These are phyloP conservation scores for Protonibea diacanthus DNA, from an alignment of 2,797 vertebrate genomes.

Conservation along the genomic window DNA sequence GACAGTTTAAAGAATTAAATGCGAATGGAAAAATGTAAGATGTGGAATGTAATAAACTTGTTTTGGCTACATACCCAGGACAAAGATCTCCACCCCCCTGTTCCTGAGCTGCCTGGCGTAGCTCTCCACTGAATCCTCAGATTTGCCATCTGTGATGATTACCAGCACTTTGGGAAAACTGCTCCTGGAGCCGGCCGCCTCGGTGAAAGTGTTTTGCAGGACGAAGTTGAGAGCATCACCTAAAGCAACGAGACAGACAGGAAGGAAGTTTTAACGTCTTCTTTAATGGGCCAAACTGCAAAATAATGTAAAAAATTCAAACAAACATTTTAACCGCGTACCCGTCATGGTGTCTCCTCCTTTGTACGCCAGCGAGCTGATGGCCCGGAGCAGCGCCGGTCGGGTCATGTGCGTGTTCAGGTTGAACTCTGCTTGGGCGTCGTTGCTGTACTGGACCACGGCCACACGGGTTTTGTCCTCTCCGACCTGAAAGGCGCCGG, in stretches of 20 bases:
- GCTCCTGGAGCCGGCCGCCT: conserved; percentile 89
- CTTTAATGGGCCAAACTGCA: too few species aligned
- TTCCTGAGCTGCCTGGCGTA: conserved; percentile 89
- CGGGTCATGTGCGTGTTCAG: conserved; percentile 88
- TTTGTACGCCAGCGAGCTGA: conserved; percentile 91
- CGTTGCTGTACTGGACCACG: conserved; percentile 92
- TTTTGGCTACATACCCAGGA: conserved; percentile 87
- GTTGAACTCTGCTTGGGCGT: conserved; percentile 90
- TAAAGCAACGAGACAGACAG: conserved; percentile 60
- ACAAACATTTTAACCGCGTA: conserved; percentile 52
- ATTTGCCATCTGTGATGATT: conserved; percentile 93
- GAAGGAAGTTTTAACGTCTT: background rate
- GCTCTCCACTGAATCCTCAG: conserved; percentile 90
- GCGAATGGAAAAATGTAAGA: conserved; percentile 31
- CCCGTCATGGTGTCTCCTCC: conserved; percentile 93
- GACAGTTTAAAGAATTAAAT: conserved; percentile 31
- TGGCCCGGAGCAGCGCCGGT: conserved; percentile 88
- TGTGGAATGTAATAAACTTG: conserved; percentile 44
- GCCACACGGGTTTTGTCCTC: conserved; percentile 92
- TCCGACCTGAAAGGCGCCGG: conserved; percentile 93
- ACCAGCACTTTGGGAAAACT: conserved; percentile 94
- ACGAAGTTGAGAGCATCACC: conserved; percentile 92
- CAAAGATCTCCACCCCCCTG: conserved; percentile 94
- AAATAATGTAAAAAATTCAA: too few species aligned
- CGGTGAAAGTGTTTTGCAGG: conserved; percentile 88